Conservation (phyloP, 2,113 vertebrate genomes). For the Xiphophorus maculatus region DNA sequence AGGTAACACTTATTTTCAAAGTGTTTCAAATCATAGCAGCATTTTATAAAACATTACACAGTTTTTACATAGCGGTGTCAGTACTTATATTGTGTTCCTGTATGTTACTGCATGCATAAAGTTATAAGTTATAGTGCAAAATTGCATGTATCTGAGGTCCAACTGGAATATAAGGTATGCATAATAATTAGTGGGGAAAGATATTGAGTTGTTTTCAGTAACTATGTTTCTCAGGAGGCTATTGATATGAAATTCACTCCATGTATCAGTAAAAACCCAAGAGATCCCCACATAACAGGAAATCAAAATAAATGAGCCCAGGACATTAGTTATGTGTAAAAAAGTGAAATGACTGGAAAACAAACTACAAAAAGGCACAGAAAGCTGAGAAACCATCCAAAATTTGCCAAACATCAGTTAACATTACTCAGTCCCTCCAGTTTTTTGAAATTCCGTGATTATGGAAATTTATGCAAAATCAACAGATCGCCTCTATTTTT, state of each 20-base stretch:
- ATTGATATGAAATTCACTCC: background rate
- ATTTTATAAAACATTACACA: conserved; percentile 2
- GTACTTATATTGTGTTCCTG: background rate
- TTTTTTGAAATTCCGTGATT: too few species aligned
- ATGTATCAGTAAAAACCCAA: background rate
- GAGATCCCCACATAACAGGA: background rate
- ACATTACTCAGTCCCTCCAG: too few species aligned
- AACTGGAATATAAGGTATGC: background rate
- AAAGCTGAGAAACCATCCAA: too few species aligned
- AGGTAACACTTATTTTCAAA: conserved; percentile 1
- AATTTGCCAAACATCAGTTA: too few species aligned
- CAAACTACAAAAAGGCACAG: too few species aligned
- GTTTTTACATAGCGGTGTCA: background rate
- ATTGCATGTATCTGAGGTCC: background rate
- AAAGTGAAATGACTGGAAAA: too few species aligned
- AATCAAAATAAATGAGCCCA: background rate
- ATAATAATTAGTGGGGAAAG: background rate
- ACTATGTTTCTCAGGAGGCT: background rate
- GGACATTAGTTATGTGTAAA: too few species aligned
- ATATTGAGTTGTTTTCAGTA: background rate
- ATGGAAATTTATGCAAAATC: too few species aligned
- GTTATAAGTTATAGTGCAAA: conserved; percentile 16
- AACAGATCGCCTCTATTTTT: too few species aligned
- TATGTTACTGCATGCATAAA: background rate
- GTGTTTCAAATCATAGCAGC: background rate